Evolutionary conservation across 1,140 invertebrate genomes (phyloP).

Genomic region (Agrypnia vestita): DNA sequence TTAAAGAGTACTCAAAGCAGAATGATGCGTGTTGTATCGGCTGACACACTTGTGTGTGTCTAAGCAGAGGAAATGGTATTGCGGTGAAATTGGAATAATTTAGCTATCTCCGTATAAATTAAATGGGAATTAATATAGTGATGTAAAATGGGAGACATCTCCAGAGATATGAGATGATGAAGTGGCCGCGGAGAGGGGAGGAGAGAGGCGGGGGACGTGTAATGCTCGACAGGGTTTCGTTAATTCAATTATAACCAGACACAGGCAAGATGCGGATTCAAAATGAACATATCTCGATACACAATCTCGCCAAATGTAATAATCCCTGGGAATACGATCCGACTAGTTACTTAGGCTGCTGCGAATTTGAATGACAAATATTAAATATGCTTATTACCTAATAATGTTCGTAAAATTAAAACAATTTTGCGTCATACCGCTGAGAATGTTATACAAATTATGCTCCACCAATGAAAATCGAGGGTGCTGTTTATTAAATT

Average conservation of each 20-base stretch:
- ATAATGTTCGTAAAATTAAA: too few species aligned
- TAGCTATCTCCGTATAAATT: conserved; percentile 24
- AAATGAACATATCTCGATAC: conserved; percentile 18
- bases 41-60: not conserved
- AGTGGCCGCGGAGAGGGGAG: not conserved
- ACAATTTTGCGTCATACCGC: too few species aligned
- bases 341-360: too few species aligned
- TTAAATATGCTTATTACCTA: too few species aligned
- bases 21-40: too few species aligned
- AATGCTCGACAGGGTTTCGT: conserved; percentile 27
- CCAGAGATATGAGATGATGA: conserved; percentile 26
- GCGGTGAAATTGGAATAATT: conserved; percentile 19
- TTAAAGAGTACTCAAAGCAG: too few species aligned
- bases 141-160: conserved; percentile 29
- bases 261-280: conserved; percentile 9
- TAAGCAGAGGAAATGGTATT: conserved; percentile 3
- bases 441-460: too few species aligned
- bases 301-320: not conserved
- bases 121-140: conserved; percentile 22
- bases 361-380: too few species aligned
- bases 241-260: conserved; percentile 37
- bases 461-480: too few species aligned
- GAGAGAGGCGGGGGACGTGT: not conserved
- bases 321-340: not conserved
- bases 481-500: too few species aligned